Conservation (phyloP, 2,888 invertebrate species). For the Cosmopolites sordidus region DNA sequence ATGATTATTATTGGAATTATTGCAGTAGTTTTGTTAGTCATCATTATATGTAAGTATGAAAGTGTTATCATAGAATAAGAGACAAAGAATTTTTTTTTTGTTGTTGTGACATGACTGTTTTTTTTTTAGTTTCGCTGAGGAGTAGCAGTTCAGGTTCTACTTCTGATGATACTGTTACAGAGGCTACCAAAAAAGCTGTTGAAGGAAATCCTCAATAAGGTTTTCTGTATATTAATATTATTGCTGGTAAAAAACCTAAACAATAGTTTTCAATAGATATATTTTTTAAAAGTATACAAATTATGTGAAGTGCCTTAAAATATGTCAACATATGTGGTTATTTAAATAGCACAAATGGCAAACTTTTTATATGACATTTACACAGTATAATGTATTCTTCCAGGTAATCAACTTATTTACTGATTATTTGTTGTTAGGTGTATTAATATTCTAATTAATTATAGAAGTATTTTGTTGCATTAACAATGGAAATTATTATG, state of each 20-base stretch:
- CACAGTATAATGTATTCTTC: too few species aligned
- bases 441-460: too few species aligned
- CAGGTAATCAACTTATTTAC: too few species aligned
- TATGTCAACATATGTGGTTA: neutral
- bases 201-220: neutral
- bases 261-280: too few species aligned
- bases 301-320: neutral
- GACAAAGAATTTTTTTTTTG: too few species aligned
- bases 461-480: too few species aligned
- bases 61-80: neutral
- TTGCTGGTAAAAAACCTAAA: too few species aligned
- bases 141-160: neutral
- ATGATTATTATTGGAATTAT: constrained; percentile 89
- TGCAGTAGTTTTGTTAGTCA: constrained; percentile 74
- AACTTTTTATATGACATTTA: too few species aligned
- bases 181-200: neutral
- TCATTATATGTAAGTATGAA: constrained; percentile 76
- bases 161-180: neutral
- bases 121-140: constrained; percentile 14
- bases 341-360: too few species aligned
- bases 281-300: neutral
- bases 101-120: neutral
- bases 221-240: too few species aligned
- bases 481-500: too few species aligned
- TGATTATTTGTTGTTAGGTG: too few species aligned